phyloP scores from a whole-genome alignment of 2,797 vertebrate species.

The Onychomys torridus region DNA sequence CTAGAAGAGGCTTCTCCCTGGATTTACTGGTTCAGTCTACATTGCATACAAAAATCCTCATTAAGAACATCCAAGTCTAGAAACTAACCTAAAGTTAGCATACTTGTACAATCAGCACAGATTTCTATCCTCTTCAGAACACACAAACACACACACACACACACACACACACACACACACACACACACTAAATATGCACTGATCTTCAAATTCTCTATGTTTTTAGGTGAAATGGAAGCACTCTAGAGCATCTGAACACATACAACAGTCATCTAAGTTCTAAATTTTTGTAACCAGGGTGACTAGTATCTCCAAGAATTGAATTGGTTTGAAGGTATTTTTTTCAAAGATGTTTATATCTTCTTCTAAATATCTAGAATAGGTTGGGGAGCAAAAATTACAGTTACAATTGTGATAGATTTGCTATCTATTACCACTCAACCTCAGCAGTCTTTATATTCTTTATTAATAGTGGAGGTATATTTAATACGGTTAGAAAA shows the following conservation, averaged over 20 bases:
- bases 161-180: too few species aligned
- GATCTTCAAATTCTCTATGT: neutral
- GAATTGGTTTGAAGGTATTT: neutral
- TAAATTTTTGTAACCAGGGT: neutral
- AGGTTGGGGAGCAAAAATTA: neutral
- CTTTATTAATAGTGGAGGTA: neutral
- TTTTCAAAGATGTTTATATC: neutral
- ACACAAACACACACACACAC: too few species aligned
- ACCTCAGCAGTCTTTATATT: neutral
- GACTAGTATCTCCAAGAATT: neutral
- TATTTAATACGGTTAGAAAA: neutral
- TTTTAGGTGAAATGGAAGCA: neutral
- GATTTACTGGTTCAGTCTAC: neutral
- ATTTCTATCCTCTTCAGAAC: neutral
- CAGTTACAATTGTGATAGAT: neutral
- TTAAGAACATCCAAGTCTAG: neutral
- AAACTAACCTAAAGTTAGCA: neutral
- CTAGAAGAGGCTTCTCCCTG: neutral
- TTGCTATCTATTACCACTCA: neutral
- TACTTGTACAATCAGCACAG: neutral
- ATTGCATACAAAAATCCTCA: neutral
- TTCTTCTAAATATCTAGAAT: constrained; percentile 3
- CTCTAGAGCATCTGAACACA: neutral
- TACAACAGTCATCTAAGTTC: neutral
- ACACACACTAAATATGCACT: too few species aligned